These are phyloP conservation scores for Lathamus discolor DNA, from an alignment of 2,113 vertebrate species.

Conservation along the genomic window DNA sequence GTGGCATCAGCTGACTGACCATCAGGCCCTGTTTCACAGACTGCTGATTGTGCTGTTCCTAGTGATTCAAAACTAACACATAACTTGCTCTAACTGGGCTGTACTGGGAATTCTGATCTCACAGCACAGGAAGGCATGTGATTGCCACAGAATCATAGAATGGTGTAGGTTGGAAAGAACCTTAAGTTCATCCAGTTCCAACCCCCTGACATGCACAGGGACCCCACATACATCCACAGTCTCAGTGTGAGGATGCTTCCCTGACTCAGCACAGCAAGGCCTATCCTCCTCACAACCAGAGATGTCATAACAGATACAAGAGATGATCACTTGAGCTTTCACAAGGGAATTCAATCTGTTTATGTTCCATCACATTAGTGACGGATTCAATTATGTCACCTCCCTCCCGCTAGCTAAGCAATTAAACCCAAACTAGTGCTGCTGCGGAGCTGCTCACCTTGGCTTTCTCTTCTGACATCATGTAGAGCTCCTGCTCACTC, in stretches of 20 bases:
- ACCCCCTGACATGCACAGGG: background rate
- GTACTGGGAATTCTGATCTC: background rate
- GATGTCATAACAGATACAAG: background rate
- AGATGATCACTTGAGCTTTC: background rate
- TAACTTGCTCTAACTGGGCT: background rate
- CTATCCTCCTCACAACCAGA: background rate
- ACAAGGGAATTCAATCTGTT: background rate
- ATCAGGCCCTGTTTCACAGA: background rate
- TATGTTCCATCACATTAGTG: background rate
- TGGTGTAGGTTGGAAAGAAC: background rate
- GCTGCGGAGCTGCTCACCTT: slow-evolving; percentile 79
- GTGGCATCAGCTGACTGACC: background rate
- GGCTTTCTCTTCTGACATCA: slow-evolving; percentile 99
- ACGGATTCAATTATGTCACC: background rate
- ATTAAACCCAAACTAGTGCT: background rate
- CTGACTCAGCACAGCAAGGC: background rate
- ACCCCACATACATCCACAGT: background rate
- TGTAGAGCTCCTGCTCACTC: slow-evolving; percentile 98
- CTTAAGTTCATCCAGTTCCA: background rate
- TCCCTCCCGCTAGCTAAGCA: background rate
- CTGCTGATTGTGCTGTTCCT: background rate
- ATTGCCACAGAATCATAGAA: background rate
- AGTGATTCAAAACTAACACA: background rate
- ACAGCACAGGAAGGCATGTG: background rate
- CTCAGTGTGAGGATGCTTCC: background rate